These are phyloP conservation scores for Trochalopteron elliotii DNA, from an alignment of 2,113 vertebrate genomes.

Conservation along the genomic window DNA sequence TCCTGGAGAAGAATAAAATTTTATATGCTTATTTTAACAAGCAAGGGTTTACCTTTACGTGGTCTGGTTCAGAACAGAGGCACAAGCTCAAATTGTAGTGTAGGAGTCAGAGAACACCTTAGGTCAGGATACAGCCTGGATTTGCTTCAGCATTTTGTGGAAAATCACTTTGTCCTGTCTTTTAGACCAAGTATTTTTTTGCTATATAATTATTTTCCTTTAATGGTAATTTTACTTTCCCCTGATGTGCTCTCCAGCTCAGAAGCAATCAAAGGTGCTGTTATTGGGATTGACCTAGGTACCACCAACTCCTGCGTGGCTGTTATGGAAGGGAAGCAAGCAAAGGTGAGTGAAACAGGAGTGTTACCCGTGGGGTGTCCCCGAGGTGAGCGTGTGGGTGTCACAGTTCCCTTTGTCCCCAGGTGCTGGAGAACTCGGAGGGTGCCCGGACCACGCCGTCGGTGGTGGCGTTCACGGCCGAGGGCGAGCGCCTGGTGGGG, in stretches of 20 bases:
- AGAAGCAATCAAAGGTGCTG: conserved; percentile 92
- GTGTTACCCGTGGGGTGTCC: accelerated
- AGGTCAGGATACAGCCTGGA: not conserved
- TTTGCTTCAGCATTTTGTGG: not conserved
- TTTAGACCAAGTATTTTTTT: not conserved
- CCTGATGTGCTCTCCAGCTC: conserved; percentile 77
- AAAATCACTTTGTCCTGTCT: not conserved
- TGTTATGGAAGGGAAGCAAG: conserved; percentile 98
- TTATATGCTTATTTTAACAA: not conserved
- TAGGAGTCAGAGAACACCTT: not conserved
- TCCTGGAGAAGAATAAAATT: not conserved
- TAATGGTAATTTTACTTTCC: not conserved
- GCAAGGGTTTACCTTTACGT: accelerated
- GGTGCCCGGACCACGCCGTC: conserved; percentile 96
- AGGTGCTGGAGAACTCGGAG: conserved; percentile 97
- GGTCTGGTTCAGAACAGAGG: not conserved
- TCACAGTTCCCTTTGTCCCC: not conserved
- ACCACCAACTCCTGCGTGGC: conserved; percentile 99
- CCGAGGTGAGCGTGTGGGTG: accelerated
- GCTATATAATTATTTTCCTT: not conserved
- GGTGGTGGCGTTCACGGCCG: conserved; percentile 90
- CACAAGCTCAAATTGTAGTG: not conserved
- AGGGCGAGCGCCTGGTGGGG: conserved; percentile 91
- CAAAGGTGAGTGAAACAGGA: conserved; percentile 79
- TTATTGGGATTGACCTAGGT: conserved; percentile 96